Evolutionary conservation across 2,797 vertebrate genomes (phyloP).

Genomic region (Discoglossus pictus): DNA sequence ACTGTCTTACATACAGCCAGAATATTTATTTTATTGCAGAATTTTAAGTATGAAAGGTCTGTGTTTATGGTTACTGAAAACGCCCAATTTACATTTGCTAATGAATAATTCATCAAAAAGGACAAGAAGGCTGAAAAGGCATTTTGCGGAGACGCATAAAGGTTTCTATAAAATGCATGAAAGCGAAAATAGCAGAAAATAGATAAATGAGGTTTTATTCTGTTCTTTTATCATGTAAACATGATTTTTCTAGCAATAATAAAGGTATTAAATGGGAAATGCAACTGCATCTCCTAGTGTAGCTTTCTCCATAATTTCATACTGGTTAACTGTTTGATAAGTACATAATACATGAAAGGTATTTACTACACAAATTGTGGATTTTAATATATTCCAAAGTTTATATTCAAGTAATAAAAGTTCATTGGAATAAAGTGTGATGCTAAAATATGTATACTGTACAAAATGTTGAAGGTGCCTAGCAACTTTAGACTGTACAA

Average conservation of each 20-base stretch:
- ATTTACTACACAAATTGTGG: too few species aligned
- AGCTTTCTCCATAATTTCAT: too few species aligned
- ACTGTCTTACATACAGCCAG: slow-evolving; percentile 41
- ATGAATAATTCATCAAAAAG: slow-evolving; percentile 51
- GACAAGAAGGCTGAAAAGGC: slow-evolving; percentile 44
- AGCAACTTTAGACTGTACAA: too few species aligned
- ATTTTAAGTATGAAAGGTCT: slow-evolving; percentile 51
- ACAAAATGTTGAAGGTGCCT: too few species aligned
- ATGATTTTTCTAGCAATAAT: slow-evolving; percentile 2
- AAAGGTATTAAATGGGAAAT: too few species aligned
- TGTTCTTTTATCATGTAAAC: slow-evolving; percentile 11
- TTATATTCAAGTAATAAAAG: too few species aligned
- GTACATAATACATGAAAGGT: slow-evolving; percentile 18
- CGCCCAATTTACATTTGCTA: slow-evolving; percentile 49
- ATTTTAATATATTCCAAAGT: too few species aligned
- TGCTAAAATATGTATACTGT: too few species aligned
- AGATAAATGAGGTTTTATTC: slow-evolving; percentile 18
- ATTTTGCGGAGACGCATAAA: slow-evolving; percentile 34
- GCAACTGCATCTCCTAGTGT: too few species aligned
- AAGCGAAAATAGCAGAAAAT: slow-evolving; percentile 24
- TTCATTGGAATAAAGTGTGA: too few species aligned
- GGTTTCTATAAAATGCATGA: slow-evolving; percentile 37
- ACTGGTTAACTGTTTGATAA: too few species aligned
- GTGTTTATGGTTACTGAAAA: slow-evolving; percentile 51
- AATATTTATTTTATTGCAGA: slow-evolving; percentile 49